Evolutionary conservation across 1,140 invertebrate genomes (phyloP).

Genomic region (Temnothorax curvispinosus): DNA sequence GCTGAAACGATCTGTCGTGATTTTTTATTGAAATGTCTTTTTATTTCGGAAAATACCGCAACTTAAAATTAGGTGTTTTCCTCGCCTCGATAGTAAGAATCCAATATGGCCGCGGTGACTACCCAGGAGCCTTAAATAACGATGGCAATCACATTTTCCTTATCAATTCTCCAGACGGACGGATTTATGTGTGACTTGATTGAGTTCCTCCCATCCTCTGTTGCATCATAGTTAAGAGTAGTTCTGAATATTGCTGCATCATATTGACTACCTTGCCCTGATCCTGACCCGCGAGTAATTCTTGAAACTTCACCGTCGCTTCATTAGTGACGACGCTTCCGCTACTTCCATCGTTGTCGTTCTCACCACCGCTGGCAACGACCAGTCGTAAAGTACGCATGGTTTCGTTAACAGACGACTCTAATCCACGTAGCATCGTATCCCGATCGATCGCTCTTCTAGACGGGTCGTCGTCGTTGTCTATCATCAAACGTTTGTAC

Average conservation of each 20-base stretch:
- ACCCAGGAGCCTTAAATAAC: too few relatives aligned
- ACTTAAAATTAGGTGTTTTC: too few relatives aligned
- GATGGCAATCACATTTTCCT: background rate
- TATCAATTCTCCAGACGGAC: constrained; percentile 67
- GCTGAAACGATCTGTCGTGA: too few relatives aligned
- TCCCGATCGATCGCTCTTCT: constrained; percentile 79
- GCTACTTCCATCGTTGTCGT: constrained; percentile 73
- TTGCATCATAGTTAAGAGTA: constrained; percentile 88
- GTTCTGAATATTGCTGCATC: constrained; percentile 89
- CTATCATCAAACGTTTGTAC: constrained; percentile 87
- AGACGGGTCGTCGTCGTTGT: constrained; percentile 77
- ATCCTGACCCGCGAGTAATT: constrained; percentile 81
- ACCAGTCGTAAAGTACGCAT: constrained; percentile 83
- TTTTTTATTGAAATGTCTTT: too few relatives aligned
- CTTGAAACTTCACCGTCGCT: constrained; percentile 81
- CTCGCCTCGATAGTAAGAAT: too few relatives aligned
- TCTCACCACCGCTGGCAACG: constrained; percentile 73
- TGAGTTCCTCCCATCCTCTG: constrained; percentile 86
- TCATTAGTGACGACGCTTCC: constrained; percentile 77
- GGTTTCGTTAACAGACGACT: constrained; percentile 83
- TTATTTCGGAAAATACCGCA: too few relatives aligned
- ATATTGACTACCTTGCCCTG: constrained; percentile 87
- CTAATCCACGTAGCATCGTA: constrained; percentile 82
- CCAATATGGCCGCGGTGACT: too few relatives aligned
- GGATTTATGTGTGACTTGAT: constrained; percentile 81